phyloP scores from a whole-genome alignment of 2,888 invertebrate species.

The Maniola hyperantus region DNA sequence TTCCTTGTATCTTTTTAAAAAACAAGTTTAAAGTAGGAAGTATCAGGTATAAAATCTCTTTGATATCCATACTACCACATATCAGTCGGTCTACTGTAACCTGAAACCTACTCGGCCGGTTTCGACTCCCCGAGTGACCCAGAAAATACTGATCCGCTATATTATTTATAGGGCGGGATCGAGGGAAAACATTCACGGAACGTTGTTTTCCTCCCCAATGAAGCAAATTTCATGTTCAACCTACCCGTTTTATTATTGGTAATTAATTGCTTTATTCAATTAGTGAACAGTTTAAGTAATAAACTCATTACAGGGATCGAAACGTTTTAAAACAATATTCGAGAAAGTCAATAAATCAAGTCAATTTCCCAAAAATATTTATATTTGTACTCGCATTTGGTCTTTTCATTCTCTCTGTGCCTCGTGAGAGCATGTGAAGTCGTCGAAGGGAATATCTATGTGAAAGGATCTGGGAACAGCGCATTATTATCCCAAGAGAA shows the following conservation, averaged over 20 bases:
- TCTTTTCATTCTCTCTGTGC: too few species aligned
- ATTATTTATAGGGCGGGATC: conserved; percentile 39
- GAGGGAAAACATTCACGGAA: conserved; percentile 21
- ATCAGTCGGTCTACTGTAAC: conserved; percentile 28
- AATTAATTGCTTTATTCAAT: conserved; percentile 21
- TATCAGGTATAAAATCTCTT: conserved; percentile 16
- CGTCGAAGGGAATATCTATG: too few species aligned
- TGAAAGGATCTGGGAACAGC: too few species aligned
- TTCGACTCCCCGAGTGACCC: conserved; percentile 40
- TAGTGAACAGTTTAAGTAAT: not conserved
- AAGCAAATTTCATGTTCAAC: conserved; percentile 19
- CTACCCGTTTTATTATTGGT: conserved; percentile 25
- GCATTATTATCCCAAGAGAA: too few species aligned
- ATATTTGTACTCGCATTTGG: too few species aligned
- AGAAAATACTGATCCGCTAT: conserved; percentile 40
- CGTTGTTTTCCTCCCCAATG: conserved; percentile 30
- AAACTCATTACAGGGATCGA: too few species aligned
- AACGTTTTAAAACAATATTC: conserved; percentile 1
- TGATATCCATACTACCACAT: conserved; percentile 24
- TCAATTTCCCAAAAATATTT: too few species aligned
- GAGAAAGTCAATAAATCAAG: not conserved
- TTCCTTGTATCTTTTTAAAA: not conserved
- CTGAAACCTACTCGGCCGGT: conserved; percentile 33
- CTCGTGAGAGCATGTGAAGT: too few species aligned
- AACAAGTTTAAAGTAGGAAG: conserved; percentile 11